These are phyloP conservation scores for Xestoiulus laeticollis DNA, from an alignment of 2,888 invertebrate species.

Conservation along the genomic window DNA sequence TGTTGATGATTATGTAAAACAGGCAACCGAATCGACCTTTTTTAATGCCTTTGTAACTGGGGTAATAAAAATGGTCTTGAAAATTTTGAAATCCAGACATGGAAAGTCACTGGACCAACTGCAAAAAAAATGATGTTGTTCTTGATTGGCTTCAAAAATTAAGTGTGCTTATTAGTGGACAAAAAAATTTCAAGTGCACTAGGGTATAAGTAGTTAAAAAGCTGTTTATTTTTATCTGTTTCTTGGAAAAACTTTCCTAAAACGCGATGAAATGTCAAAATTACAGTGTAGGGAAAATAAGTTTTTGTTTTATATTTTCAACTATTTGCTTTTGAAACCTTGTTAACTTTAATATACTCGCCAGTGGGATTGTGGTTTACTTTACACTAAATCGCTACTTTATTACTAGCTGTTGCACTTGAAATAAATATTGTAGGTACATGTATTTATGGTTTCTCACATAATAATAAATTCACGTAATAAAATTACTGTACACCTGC, in stretches of 20 bases:
- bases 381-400: neutral
- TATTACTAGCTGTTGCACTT: neutral
- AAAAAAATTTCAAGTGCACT: neutral
- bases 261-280: neutral
- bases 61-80: neutral
- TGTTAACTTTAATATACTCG: neutral
- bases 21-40: slow-evolving; percentile 33
- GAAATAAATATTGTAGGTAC: neutral
- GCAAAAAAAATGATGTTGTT: neutral
- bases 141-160: neutral
- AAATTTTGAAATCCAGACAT: neutral
- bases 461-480: neutral
- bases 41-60: neutral
- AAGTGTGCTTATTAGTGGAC: neutral
- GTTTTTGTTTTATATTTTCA: neutral
- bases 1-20: slow-evolving; percentile 37
- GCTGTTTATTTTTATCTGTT: no score
- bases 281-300: neutral
- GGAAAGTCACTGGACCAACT: neutral
- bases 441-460: neutral
- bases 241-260: neutral
- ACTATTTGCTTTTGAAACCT: neutral
- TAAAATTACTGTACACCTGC: neutral
- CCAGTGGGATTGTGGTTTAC: neutral
- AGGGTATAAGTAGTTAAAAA: neutral